Percentiles rank a stretch among this genome's conserved stretches.
Conservation (phyloP, 2,113 vertebrate species). For the Oncorhynchus kisutch region DNA sequence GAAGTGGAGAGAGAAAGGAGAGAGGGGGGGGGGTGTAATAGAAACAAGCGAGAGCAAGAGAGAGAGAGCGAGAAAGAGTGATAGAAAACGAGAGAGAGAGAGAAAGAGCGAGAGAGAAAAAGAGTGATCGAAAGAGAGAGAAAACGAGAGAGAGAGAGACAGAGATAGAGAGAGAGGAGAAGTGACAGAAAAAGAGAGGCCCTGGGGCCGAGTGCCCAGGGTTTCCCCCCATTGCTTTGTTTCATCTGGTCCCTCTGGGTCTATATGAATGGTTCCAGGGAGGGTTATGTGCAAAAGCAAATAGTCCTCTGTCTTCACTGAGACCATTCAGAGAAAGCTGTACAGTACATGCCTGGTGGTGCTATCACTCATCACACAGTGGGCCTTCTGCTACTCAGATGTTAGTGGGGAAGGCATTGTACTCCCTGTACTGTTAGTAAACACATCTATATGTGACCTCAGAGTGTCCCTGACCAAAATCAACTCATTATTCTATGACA, state of each 20-base stretch:
- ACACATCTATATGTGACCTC: neutral
- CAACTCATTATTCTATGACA: neutral
- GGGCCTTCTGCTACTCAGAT: neutral
- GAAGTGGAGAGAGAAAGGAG: conserved; percentile 23
- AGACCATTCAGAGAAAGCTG: neutral
- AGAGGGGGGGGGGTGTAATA: no score
- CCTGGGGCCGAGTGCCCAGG: neutral
- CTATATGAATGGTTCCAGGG: neutral
- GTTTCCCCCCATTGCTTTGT: conserved; percentile 20
- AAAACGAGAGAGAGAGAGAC: no score
- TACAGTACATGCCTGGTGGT: neutral
- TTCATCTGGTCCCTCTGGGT: conserved; percentile 20
- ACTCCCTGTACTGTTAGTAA: neutral
- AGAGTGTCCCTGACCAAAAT: no score
- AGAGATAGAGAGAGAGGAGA: no score
- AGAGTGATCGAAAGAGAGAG: no score
- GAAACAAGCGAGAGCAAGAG: no score
- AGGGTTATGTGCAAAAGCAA: neutral
- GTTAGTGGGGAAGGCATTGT: neutral
- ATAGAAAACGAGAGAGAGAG: no score
- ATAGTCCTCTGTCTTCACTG: neutral
- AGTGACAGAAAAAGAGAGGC: no score
- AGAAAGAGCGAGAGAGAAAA: no score
- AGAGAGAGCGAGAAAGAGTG: no score
- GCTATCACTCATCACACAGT: neutral